Evolutionary conservation across 92 coral and sea anemone genomes (phyloP), one percentile per base, ranked within the genome.

Genomic region (Palythoa heliodiscus): DNA sequence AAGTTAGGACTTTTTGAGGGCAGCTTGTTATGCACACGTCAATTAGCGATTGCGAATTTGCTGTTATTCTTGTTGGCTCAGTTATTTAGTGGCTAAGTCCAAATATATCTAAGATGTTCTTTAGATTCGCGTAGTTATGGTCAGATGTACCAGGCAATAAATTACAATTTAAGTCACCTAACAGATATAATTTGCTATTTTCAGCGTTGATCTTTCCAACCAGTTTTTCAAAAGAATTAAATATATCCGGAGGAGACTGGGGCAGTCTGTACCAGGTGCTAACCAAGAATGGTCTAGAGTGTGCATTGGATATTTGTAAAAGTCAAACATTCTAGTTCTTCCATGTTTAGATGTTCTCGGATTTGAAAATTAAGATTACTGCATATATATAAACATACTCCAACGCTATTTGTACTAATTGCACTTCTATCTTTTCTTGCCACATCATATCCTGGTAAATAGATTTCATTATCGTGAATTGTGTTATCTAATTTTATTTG

Each of bases 201-300:
- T 84, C 88, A 29, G 92, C 87, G 64, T 93, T 92, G 38, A 93
- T 87, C 71, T 75, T 87, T 7, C 86, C 90, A 75, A 89, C 71
- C 55, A 86, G 53, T 40, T 78, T 40, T 72, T 85, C 90, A 90
- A 92, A 75, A 58, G 43, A 24, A 38, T 60, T 24, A 82, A 92
- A 82, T 47, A 85, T 53, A 80, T 90, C 87, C 29, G 83, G 73
- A 71, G 90, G 73, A 29, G 93, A 76, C 47, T 86, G 75, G 52
- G 93, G 93, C 10, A 92, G 93, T 86, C 92, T 88, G 78, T 90
- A 88, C 92, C 87, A 93, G 38, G 95, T 88, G 63, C 90, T 75
- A 14, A 93, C 93, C 25, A 93, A 87, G 77, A 86, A 77, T 19
- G 92, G 89, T 66, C 83, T 86, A 5, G 93, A 90, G n/a, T 86